Evolutionary conservation across 2,113 vertebrate genomes (phyloP), one percentile per base, ranked within the genome.

Genomic region (Prinia subflava): DNA sequence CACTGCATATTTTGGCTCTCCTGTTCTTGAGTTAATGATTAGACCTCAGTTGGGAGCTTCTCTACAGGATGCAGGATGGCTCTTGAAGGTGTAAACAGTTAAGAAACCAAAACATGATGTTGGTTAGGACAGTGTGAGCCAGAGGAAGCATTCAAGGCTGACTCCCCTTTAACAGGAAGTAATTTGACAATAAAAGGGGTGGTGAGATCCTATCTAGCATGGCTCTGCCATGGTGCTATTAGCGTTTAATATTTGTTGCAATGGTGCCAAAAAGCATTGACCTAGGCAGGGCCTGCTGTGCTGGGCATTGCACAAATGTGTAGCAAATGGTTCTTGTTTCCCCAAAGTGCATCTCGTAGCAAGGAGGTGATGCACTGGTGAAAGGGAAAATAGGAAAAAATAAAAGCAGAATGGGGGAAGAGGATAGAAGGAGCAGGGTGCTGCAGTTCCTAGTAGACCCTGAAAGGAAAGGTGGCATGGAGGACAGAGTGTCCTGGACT

Each of bases 401-500:
- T n/a, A 68, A 60, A 42, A 22, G 2, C 9, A 28, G 25, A 64
- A 30, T 2, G 4, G 5, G 8, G 3, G 18, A 25, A 81, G 22
- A 56, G 21, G 9, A 59, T 55, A 19, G 7, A 52, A 68, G 23
- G 42, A 79, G 15, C 9, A 57, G 46, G 18, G 10, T 15, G 23
- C 39, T 42, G 49, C 16, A 74, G 50, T 18, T 94, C 69, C 24
- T 65, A 56, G 42, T 7, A 24, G 13, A 15, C 7, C 50, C 37
- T 59, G 68, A 39, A 77, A 63, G 31, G 39, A 94, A 85, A 60
- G 18, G 33, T 3, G 53, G 13, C 23, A 22, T 37, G 9, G 27
- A 63, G 39, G 15, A 70, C 52, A 84, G 30, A 56, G 11, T 0
- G 0, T 70, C 44, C 52, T 4, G 2, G 62, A 16, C n/a, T 0